Base-by-base conservation (phyloP, 2,797 vertebrate genomes). In the Toxotes lorentzi region DNA sequence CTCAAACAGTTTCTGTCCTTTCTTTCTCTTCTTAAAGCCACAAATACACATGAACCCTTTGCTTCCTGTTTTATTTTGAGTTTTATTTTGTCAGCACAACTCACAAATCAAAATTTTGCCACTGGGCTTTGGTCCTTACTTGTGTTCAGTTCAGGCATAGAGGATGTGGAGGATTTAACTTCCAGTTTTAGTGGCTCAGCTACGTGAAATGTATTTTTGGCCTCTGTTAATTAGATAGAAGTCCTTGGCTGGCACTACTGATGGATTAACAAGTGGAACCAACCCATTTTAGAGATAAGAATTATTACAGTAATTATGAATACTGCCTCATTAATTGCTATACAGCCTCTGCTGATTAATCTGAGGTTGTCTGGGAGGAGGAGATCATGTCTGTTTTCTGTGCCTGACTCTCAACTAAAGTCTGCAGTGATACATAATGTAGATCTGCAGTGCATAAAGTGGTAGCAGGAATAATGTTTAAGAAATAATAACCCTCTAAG, bases 291-390 rank as follows among this genome's bases (percentile, higher is more conserved):
- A 57, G 68, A 70, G 78, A 80, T 56, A 64, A 76, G 19, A 53
- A 38, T 54, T 24, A 79, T 83, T 41, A 83, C 30, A 17, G 47
- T 61, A 23, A 78, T 85, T 68, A 70, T 76, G 34, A 78, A 75
- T 69, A 75, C 13, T 56, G 30, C 40, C 34, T 58, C 41, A 45
- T 48, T 78, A 82, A 82, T 73, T 76, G 47, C 66, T 60, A 43
- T 47, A 47, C 24, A 65, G 60, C 19, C 32, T 61, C 41, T 56
- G 23, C 43, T 58, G 64, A 35, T 64, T 47, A 51, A 59, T 72
- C 60, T 73, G 69, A 43, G 75, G 68, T 63, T 34, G 40, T 58
- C 21, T 69, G 48, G 53, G 50, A 45, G 38, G 5, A 50, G 54
- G 24, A 68, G 12, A 70, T 1, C 10, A 21, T 24, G 12, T 73